Percentiles rank a stretch among this genome's conserved stretches.
phyloP scores from a whole-genome alignment of 2,113 vertebrate genomes.

The Poecile atricapillus region DNA sequence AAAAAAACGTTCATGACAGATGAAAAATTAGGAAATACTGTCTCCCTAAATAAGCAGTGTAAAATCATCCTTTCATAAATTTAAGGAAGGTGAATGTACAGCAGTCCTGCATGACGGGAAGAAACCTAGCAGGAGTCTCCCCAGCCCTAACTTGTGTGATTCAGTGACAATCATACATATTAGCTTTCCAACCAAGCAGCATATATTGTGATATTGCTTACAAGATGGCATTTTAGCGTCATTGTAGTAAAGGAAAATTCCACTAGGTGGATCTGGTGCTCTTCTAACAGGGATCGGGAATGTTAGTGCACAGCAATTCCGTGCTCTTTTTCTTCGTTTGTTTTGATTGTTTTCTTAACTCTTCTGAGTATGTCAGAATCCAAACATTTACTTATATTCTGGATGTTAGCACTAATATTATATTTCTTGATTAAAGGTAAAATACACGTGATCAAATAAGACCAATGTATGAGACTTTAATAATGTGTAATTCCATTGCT shows the following conservation, averaged over 20 bases:
- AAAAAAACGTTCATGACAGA: not conserved
- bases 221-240: not conserved
- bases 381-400: not conserved
- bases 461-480: not conserved
- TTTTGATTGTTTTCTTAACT: not conserved
- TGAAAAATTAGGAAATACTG: not conserved
- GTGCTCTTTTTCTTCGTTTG: not conserved
- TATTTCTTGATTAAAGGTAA: not conserved
- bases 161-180: not conserved
- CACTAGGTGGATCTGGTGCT: conserved; percentile 76
- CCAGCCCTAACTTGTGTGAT: not conserved
- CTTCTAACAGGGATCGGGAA: conserved; percentile 24
- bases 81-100: not conserved
- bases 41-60: not conserved
- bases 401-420: not conserved
- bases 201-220: not conserved
- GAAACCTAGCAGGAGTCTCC: not conserved
- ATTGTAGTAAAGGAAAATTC: conserved; percentile 64
- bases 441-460: not conserved
- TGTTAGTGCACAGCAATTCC: not conserved
- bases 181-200: not conserved
- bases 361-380: not conserved
- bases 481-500: not conserved
- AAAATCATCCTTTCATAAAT: not conserved
- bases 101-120: not conserved